A percentile compares a stretch with the other conserved stretches of the same genome.
Evolutionary conservation across 1,140 invertebrate species (phyloP).

Genomic region (Cecropterus lyciades): DNA sequence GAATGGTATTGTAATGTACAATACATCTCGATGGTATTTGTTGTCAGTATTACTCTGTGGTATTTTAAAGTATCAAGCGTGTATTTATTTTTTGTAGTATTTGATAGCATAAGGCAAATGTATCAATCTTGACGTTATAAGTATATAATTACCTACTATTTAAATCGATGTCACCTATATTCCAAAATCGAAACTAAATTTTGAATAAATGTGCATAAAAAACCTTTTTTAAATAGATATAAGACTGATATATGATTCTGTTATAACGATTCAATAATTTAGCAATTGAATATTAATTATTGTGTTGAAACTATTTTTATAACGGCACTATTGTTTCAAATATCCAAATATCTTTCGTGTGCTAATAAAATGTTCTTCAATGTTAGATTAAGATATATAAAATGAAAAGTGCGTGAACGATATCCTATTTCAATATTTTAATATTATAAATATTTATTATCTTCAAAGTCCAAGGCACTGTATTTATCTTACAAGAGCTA

Average conservation of each 20-base stretch:
- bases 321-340: conserved; percentile 65
- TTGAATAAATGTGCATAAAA: conserved; percentile 36
- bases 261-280: conserved; percentile 46
- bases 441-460: background rate
- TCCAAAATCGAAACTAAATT: conserved; percentile 8
- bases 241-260: conserved; percentile 76
- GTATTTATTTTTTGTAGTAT: conserved; percentile 60
- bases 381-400: conserved; percentile 44
- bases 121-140: conserved; percentile 58
- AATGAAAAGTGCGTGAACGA: conserved; percentile 20
- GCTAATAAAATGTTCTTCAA: conserved; percentile 50
- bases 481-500: too few species aligned
- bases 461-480: too few species aligned
- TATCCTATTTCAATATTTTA: conserved; percentile 29
- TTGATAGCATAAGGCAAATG: conserved; percentile 50
- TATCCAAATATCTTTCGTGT: conserved; percentile 52
- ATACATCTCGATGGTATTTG: conserved; percentile 52
- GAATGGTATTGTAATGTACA: too few species aligned
- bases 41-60: conserved; percentile 78
- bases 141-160: conserved; percentile 1
- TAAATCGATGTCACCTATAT: conserved; percentile 11
- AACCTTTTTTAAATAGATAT: conserved; percentile 66
- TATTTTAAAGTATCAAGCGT: conserved; percentile 58
- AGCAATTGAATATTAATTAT: conserved; percentile 31
- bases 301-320: conserved; percentile 51